These are phyloP conservation scores for Tonatia bakeri DNA, from an alignment of 2,113 vertebrate species.

Conservation along the genomic window DNA sequence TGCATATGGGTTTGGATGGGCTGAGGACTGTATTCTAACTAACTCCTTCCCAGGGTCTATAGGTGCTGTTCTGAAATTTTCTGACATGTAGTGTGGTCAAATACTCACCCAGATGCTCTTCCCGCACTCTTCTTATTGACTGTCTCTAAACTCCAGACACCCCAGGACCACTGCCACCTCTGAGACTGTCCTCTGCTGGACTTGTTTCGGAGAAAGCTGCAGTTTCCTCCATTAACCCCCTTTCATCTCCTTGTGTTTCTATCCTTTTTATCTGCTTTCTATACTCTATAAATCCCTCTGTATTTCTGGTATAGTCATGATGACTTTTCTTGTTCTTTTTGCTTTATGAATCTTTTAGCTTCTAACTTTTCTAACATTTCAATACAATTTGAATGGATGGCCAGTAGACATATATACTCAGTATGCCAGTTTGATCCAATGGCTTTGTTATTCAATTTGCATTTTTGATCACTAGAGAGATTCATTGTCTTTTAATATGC, in stretches of 20 bases:
- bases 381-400: background rate
- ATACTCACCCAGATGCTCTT: background rate
- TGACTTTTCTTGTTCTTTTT: background rate
- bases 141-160: background rate
- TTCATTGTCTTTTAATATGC: background rate
- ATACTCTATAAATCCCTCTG: background rate
- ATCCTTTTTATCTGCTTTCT: background rate
- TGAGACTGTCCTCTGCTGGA: background rate
- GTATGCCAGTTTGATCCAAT: background rate
- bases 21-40: background rate
- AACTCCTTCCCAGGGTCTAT: background rate
- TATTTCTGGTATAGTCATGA: background rate
- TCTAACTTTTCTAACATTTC: background rate
- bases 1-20: background rate
- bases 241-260: background rate
- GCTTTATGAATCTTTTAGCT: background rate
- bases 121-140: background rate
- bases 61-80: background rate
- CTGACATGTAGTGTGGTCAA: background rate
- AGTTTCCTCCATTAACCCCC: background rate
- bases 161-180: background rate
- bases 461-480: background rate
- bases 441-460: background rate
- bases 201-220: background rate
- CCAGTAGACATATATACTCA: background rate